Evolutionary conservation across 2,797 vertebrate genomes (phyloP), one percentile per base, ranked within the genome.

Genomic region (Harpagifer antarcticus): DNA sequence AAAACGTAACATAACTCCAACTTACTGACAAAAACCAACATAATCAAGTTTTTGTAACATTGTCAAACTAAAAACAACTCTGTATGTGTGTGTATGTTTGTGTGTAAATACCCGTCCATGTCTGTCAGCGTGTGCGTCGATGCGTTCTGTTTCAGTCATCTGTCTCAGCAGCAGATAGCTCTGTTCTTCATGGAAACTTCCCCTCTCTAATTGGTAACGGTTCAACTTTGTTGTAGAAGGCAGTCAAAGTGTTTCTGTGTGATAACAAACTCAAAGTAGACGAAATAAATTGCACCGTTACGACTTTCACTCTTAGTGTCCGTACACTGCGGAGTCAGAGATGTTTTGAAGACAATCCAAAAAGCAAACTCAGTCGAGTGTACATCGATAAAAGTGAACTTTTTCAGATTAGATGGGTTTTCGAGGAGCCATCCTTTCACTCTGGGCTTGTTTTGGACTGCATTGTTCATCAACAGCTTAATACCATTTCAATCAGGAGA

Each of bases 121-220:
- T 47, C 27, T 48, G 63, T 56, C 20, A 19, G 68, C 44, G 48
- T 56, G 59, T 56, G 75, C 31, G 74, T 33, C 42, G 69, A 62
- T 82, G 67, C 47, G 5, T 84, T 82, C 49, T 66, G 66, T 72
- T 82, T 72, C 63, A 76, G 78, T 75, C 62, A 47, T 84, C 88
- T 83, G 72, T 58, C 55, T 85, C 58, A 56, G 78, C 72, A 71
- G 68, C 76, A 49, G 58, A 68, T 62, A 61, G 56, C 62, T 55
- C 70, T 7, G 45, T 79, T 77, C 71, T 78, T 73, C 56, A 9
- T 71, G 74, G 67, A 64, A 87, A 78, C 82, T 82, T 87, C 80
- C 56, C 60, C 47, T 54, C 75, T 70, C 78, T 91, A 90, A 91
- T 90, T 92, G 86, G 88, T 84, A 59, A 57, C 79, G 69, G 79